Evolutionary conservation across 2,888 invertebrate genomes (phyloP).

Genomic region (Cephus pygmeus): DNA sequence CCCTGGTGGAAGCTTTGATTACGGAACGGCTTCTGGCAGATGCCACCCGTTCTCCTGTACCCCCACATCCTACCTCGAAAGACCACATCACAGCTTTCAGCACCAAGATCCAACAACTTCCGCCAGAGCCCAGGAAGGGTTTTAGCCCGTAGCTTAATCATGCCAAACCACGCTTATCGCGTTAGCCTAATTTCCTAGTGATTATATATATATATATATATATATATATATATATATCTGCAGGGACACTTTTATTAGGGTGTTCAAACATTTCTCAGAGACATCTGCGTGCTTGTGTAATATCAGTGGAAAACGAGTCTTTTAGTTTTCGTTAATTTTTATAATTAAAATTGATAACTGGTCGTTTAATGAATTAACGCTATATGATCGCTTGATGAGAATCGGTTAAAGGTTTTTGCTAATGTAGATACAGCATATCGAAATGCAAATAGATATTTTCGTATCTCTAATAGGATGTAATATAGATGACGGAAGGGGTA

Average conservation of each 20-base stretch:
- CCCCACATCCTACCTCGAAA: slow-evolving; percentile 29
- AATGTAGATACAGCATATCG: neutral
- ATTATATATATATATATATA: slow-evolving; percentile 21
- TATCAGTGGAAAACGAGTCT: neutral
- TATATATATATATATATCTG: neutral
- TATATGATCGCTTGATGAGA: neutral
- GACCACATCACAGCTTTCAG: slow-evolving; percentile 42
- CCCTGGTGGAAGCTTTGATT: slow-evolving; percentile 22
- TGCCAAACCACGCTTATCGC: slow-evolving; percentile 15
- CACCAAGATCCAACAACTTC: slow-evolving; percentile 9
- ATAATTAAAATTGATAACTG: neutral
- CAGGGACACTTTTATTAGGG: neutral
- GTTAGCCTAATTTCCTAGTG: slow-evolving; percentile 40
- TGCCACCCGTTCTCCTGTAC: slow-evolving; percentile 1
- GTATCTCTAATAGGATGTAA: neutral
- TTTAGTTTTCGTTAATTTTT: neutral
- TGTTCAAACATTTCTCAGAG: neutral
- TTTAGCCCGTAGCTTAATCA: slow-evolving; percentile 33
- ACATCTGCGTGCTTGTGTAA: neutral
- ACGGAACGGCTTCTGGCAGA: slow-evolving; percentile 3
- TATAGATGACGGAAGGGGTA: neutral
- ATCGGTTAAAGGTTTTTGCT: neutral
- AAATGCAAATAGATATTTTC: neutral
- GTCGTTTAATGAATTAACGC: neutral
- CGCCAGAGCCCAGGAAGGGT: neutral